Percentiles rank a stretch among this genome's conserved stretches.
Evolutionary conservation across 1,140 invertebrate species (phyloP).

Genomic region (Drosophila kurseongensis): DNA sequence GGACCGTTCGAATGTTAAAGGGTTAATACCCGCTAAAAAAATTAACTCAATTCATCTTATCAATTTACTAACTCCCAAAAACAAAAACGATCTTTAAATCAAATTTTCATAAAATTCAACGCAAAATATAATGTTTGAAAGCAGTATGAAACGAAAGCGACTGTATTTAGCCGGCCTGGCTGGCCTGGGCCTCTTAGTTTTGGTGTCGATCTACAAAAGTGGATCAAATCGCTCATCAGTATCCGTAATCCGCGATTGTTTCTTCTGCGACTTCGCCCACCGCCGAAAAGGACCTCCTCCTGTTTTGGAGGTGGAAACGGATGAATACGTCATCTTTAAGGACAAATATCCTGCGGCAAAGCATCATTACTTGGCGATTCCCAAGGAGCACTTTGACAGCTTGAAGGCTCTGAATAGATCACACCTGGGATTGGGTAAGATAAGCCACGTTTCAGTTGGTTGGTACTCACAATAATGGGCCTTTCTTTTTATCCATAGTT

Average conservation of each 20-base stretch:
- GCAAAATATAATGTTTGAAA: not conserved
- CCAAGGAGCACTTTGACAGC: slow-evolving; percentile 91
- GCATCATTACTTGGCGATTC: slow-evolving; percentile 92
- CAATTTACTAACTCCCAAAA: not conserved
- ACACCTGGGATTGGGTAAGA: slow-evolving; percentile 89
- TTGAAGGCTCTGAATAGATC: slow-evolving; percentile 88
- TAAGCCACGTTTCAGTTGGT: slow-evolving; percentile 3
- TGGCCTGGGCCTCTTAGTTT: slow-evolving; percentile 17
- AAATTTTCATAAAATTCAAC: slow-evolving; percentile 1
- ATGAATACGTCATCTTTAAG: slow-evolving; percentile 91
- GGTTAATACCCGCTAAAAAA: slow-evolving; percentile 9
- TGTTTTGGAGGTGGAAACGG: slow-evolving; percentile 89
- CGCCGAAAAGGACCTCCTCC: slow-evolving; percentile 85
- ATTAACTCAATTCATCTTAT: not conserved
- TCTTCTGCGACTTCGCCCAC: slow-evolving; percentile 90
- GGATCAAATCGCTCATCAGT: not conserved
- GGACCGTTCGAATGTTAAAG: not conserved
- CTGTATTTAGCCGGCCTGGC: slow-evolving; percentile 30
- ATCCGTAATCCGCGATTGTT: slow-evolving; percentile 74
- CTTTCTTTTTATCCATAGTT: slow-evolving; percentile 26
- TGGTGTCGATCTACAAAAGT: slow-evolving; percentile 24
- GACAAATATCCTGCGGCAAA: slow-evolving; percentile 93
- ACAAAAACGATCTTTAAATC: slow-evolving; percentile 1
- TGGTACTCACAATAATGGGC: not conserved
- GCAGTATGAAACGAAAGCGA: slow-evolving; percentile 1